Conservation (phyloP, 2,113 vertebrate genomes). For the Lasiurus borealis region DNA sequence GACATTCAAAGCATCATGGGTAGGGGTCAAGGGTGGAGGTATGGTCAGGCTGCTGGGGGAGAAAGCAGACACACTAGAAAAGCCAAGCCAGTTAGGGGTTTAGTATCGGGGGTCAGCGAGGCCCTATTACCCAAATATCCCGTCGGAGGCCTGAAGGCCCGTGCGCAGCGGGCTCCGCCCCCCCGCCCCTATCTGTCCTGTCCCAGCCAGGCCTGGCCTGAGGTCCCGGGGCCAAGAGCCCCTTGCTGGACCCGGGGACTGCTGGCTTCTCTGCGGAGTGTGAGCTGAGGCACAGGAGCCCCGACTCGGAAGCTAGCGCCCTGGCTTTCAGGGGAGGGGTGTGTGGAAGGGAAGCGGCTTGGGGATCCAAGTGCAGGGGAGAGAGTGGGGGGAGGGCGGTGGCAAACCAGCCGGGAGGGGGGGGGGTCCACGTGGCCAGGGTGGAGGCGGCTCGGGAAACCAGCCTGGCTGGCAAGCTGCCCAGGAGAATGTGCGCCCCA, state of each 20-base stretch:
- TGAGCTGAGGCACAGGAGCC: conserved; percentile 61
- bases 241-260: conserved; percentile 23
- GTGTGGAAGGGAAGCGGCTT: background rate
- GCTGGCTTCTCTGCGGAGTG: conserved; percentile 71
- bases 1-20: conserved; percentile 99
- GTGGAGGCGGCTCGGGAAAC: background rate
- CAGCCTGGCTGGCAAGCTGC: background rate
- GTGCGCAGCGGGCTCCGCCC: conserved; percentile 56
- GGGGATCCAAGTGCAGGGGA: background rate
- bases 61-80: conserved; percentile 95
- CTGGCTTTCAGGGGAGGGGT: background rate
- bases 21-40: conserved; percentile 93
- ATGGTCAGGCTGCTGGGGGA: conserved; percentile 96
- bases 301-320: conserved; percentile 2
- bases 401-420: conserved; percentile 66
- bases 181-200: conserved; percentile 55
- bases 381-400: background rate
- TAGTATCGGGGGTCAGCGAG: conserved; percentile 93
- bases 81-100: conserved; percentile 94
- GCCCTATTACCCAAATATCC: conserved; percentile 98
- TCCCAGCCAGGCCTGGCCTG: conserved; percentile 49
- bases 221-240: background rate
- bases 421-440: conserved; percentile 69
- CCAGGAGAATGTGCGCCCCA: conserved; percentile 11
- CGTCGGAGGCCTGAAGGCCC: conserved; percentile 77